A percentile compares a stretch with the other conserved stretches of the same genome.
Conservation (phyloP, 2,797 vertebrate species). For the Holocentrus rufus region DNA sequence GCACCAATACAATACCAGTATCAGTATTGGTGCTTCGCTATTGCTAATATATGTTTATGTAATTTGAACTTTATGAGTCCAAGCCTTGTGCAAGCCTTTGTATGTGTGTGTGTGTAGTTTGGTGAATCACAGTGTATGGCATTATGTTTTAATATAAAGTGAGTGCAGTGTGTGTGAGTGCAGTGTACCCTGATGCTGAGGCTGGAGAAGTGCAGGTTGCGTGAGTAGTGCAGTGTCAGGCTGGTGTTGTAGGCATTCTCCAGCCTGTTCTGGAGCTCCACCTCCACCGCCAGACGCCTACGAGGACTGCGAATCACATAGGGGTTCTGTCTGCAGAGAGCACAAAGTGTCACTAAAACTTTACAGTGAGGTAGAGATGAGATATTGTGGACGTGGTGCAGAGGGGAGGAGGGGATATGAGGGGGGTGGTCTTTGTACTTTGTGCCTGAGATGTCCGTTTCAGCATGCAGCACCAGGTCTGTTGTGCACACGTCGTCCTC, state of each 20-base stretch:
- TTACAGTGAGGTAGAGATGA: not conserved
- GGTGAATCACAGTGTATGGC: not conserved
- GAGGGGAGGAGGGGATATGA: not conserved
- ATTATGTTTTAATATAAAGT: not conserved
- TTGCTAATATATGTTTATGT: not conserved
- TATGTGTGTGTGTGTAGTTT: not conserved
- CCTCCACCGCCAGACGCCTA: constrained; percentile 84
- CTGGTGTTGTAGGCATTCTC: constrained; percentile 95
- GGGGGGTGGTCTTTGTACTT: constrained; percentile 77
- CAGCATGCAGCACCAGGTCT: constrained; percentile 87
- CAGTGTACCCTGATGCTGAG: constrained; percentile 82
- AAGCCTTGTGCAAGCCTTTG: not conserved
- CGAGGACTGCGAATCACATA: constrained; percentile 87
- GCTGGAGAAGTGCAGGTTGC: constrained; percentile 92
- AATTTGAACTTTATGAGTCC: not conserved
- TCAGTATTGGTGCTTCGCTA: too few relatives aligned
- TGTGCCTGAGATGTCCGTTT: constrained; percentile 88
- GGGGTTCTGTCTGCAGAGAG: constrained; percentile 85
- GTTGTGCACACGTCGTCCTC: constrained; percentile 92
- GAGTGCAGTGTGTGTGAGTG: not conserved
- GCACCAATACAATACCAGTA: too few relatives aligned
- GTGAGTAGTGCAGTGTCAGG: constrained; percentile 88
- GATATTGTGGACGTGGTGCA: not conserved
- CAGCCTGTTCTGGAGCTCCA: constrained; percentile 86
- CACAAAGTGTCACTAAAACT: constrained; percentile 25